Percentiles rank a stretch among this genome's conserved stretches.
phyloP scores from a whole-genome alignment of 37 sponge, comb jelly and placozoan species.

The Cliona cf. orientalis region DNA sequence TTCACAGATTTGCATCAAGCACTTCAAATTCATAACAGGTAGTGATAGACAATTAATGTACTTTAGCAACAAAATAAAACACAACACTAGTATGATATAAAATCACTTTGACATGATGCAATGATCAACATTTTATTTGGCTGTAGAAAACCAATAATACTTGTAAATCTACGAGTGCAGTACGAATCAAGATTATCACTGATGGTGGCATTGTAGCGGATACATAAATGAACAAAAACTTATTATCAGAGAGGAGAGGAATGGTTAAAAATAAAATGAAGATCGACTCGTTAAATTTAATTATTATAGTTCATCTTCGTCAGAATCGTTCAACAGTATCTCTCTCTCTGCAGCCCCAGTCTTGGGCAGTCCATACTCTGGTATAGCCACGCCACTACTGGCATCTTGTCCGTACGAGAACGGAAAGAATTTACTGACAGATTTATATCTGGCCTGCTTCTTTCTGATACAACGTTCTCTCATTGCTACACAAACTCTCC shows the following conservation, averaged over 20 bases:
- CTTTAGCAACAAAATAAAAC: background rate
- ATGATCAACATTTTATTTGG: background rate
- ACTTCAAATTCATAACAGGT: background rate
- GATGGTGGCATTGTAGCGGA: too few relatives aligned
- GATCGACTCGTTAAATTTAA: background rate
- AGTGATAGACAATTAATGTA: background rate
- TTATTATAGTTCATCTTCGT: constrained; percentile 56
- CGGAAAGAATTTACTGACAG: constrained; percentile 52
- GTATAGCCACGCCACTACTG: constrained; percentile 15
- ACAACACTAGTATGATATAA: background rate
- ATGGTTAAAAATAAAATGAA: background rate
- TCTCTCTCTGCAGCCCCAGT: constrained; percentile 48
- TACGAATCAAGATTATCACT: too few relatives aligned
- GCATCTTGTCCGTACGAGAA: constrained; percentile 13
- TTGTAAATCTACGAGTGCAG: too few relatives aligned
- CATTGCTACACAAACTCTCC: background rate
- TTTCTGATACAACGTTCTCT: too few relatives aligned
- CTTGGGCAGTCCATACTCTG: constrained; percentile 64
- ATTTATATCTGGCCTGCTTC: constrained; percentile 43
- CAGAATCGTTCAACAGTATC: constrained; percentile 44
- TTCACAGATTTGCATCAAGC: background rate
- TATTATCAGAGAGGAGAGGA: background rate
- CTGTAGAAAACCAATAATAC: too few relatives aligned
- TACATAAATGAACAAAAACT: background rate
- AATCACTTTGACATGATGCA: background rate